Evolutionary conservation across 2,797 vertebrate genomes (phyloP).

Genomic region (Garrulus glandarius): DNA sequence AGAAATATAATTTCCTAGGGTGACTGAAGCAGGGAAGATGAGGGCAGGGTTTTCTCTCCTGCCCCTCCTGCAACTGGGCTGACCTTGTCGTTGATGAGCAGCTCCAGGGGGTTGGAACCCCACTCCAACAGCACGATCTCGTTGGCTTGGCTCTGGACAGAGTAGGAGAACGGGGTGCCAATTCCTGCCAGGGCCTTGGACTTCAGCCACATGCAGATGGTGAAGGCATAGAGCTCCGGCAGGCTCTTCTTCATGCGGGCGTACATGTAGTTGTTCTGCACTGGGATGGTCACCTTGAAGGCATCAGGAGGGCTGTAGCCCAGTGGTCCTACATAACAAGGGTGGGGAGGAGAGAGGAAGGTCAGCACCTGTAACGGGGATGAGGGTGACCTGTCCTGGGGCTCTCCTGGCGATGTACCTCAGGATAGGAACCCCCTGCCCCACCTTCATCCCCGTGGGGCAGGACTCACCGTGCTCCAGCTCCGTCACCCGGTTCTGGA

Average conservation of each 20-base stretch:
- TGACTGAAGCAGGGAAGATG: background rate
- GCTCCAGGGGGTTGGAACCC: slow-evolving; percentile 85
- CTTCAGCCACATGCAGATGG: slow-evolving; percentile 90
- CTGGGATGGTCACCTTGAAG: slow-evolving; percentile 88
- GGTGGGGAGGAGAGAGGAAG: background rate
- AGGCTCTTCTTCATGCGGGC: slow-evolving; percentile 84
- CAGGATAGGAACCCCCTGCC: rapidly evolving
- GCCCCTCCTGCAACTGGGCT: background rate
- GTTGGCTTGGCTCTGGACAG: slow-evolving; percentile 86
- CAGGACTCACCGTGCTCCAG: slow-evolving; percentile 86
- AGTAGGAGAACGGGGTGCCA: slow-evolving; percentile 93
- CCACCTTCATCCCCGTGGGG: rapidly evolving
- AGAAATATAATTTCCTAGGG: background rate
- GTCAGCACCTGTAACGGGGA: background rate
- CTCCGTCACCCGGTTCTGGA: slow-evolving; percentile 84
- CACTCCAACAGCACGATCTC: slow-evolving; percentile 93
- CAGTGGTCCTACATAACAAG: slow-evolving; percentile 8
- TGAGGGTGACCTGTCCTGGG: background rate
- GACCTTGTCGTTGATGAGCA: slow-evolving; percentile 96
- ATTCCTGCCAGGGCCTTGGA: slow-evolving; percentile 79
- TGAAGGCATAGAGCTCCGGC: slow-evolving; percentile 87
- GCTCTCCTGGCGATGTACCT: background rate
- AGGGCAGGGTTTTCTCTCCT: background rate
- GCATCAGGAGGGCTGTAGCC: slow-evolving; percentile 77
- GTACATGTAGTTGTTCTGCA: slow-evolving; percentile 93